These are phyloP conservation scores for Nylanderia fulva DNA, from an alignment of 1,140 invertebrate species.

Conservation along the genomic window DNA sequence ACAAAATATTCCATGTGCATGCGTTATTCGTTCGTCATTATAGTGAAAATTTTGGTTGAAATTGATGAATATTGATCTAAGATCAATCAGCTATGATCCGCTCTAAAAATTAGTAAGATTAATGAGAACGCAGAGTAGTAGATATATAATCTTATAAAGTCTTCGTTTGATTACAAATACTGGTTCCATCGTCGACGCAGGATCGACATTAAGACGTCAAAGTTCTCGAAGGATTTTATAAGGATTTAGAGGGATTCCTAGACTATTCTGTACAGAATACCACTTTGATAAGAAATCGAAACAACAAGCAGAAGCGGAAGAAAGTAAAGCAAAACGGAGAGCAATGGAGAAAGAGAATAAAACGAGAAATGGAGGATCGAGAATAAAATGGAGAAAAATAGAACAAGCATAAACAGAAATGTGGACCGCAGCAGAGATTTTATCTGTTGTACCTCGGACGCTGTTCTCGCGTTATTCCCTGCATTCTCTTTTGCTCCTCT, in stretches of 20 bases:
- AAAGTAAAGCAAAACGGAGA: conserved; percentile 8
- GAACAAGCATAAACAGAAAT: conserved; percentile 34
- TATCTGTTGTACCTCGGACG: conserved; percentile 36
- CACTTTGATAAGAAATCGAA: conserved; percentile 37
- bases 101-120: conserved; percentile 40
- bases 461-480: conserved; percentile 36
- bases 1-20: conserved; percentile 16
- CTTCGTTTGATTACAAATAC: conserved; percentile 22
- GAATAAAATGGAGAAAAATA: conserved; percentile 14
- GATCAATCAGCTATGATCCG: not conserved
- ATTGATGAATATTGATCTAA: not conserved
- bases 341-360: conserved; percentile 39
- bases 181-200: not conserved
- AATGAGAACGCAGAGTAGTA: conserved; percentile 15
- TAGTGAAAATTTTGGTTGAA: conserved; percentile 20
- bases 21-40: conserved; percentile 27
- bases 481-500: conserved; percentile 10
- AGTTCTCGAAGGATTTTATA: conserved; percentile 29
- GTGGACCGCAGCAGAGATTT: conserved; percentile 25
- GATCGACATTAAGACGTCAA: conserved; percentile 30
- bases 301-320: not conserved
- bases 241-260: conserved; percentile 54
- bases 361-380: conserved; percentile 43
- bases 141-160: conserved; percentile 36
- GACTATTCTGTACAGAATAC: not conserved